A percentile compares a stretch with the other conserved stretches of the same genome.
These are phyloP conservation scores for Athalia circularis DNA, from an alignment of 2,888 invertebrate species.

Conservation along the genomic window DNA sequence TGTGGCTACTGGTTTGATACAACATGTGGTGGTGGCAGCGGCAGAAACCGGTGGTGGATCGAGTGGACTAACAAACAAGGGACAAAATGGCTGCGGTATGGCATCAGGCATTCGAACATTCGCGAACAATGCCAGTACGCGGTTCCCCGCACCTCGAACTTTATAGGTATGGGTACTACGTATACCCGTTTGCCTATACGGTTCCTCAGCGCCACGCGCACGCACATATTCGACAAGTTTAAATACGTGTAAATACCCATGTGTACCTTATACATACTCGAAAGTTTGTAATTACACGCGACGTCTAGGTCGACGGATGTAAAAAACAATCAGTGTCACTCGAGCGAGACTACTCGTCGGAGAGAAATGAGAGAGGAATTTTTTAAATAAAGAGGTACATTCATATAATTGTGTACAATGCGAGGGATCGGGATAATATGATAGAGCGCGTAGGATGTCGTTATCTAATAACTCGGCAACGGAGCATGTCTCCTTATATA, in stretches of 20 bases:
- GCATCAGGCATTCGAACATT: conserved; percentile 48
- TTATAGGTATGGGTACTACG: conserved; percentile 17
- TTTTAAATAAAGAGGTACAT: background rate
- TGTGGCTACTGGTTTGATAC: background rate
- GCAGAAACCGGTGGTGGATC: conserved; percentile 40
- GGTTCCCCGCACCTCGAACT: conserved; percentile 51
- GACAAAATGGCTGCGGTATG: conserved; percentile 41
- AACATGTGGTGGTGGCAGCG: conserved; percentile 19
- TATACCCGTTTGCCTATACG: background rate
- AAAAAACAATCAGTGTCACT: conserved; percentile 31
- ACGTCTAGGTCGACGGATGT: conserved; percentile 35
- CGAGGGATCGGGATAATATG: background rate
- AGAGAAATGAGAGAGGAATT: background rate
- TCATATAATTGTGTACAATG: background rate
- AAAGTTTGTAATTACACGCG: conserved; percentile 50
- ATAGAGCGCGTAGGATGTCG: background rate
- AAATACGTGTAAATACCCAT: background rate
- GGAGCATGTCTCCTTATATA: background rate
- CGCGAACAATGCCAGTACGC: conserved; percentile 43
- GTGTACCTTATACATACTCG: background rate
- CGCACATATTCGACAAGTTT: background rate
- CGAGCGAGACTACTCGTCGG: background rate
- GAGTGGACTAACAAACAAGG: conserved; percentile 48
- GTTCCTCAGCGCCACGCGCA: no score
- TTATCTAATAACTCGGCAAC: background rate